Conservation (phyloP, 2,797 vertebrate species). For the Pseudochromis fuscus region DNA sequence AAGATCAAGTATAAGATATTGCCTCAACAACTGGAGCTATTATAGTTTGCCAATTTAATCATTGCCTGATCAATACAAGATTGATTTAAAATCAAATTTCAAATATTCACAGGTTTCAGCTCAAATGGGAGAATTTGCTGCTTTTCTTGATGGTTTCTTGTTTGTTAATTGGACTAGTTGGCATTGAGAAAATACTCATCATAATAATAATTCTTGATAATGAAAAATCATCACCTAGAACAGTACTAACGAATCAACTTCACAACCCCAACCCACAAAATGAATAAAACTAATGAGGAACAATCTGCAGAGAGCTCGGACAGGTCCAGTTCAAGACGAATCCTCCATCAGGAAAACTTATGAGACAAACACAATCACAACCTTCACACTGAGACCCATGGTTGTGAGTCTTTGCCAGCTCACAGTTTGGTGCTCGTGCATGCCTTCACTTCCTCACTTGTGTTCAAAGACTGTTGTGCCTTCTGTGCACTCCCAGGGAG, state of each 20-base stretch:
- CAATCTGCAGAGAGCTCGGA: background rate
- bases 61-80: background rate
- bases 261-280: background rate
- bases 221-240: background rate
- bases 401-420: slow-evolving; percentile 17
- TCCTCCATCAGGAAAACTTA: background rate
- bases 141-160: background rate
- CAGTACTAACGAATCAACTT: background rate
- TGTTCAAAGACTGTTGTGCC: slow-evolving; percentile 55
- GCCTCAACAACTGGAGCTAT: background rate
- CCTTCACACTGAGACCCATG: slow-evolving; percentile 15
- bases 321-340: background rate
- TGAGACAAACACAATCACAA: slow-evolving; percentile 1
- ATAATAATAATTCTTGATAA: background rate
- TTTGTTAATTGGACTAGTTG: too few relatives aligned
- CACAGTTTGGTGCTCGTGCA: slow-evolving; percentile 26
- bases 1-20: background rate
- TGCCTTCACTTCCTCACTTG: slow-evolving; percentile 41
- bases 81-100: background rate
- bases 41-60: too few relatives aligned
- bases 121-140: background rate
- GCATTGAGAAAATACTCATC: background rate
- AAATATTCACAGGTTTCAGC: background rate
- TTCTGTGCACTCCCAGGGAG: slow-evolving; percentile 58
- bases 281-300: background rate